Base-by-base conservation (phyloP, 1,140 invertebrate species). In the Mycetomoellerius zeteki region DNA sequence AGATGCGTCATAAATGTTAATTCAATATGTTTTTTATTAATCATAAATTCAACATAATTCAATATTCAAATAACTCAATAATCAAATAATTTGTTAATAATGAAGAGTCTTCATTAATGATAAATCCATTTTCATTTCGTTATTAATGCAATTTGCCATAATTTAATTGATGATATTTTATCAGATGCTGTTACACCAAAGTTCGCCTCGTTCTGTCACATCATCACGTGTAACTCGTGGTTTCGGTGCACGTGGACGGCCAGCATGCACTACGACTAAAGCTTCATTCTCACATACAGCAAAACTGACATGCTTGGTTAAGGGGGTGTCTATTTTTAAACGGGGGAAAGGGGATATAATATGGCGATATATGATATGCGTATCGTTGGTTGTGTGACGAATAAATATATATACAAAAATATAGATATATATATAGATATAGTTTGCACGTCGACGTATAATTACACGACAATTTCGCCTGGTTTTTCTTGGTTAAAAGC, bases 241-340 rank as follows among this genome's bases (percentile, higher is more conserved):
- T 85, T 89, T 37, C 60, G 85, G 54, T 87, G 78, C 72, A 71
- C 73, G 77, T 76, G 85, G 50, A 81, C 69, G 62, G 54, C 69
- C 33, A 71, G n/a, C 90, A 91, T 91, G 90, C 90, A 90, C 87
- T 90, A 91, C 90, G 84, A 84, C 75, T 50, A 90, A 91, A 91
- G 89, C 89, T 72, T 87, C 89, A 85, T 91, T 91, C 85, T 69
- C 76, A 77, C 85, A 75, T 85, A 80, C 37, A 80, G 75, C 78
- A 84, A 89, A 88, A 90, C 54, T 90, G 37, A 72, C 86, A 90
- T 88, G 89, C 89, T 65, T 78, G 82, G 60, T 69, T 58, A 75
- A 65, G 7, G 5, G 56, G 19, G 47, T 78, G 3, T 62, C 24
- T 82, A 84, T 85, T 14, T 85, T 67, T 54, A 81, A 81, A 64